Evolutionary conservation across 2,797 vertebrate genomes (phyloP), one percentile per base, ranked within the genome.

Genomic region (Anguilla marmorata): DNA sequence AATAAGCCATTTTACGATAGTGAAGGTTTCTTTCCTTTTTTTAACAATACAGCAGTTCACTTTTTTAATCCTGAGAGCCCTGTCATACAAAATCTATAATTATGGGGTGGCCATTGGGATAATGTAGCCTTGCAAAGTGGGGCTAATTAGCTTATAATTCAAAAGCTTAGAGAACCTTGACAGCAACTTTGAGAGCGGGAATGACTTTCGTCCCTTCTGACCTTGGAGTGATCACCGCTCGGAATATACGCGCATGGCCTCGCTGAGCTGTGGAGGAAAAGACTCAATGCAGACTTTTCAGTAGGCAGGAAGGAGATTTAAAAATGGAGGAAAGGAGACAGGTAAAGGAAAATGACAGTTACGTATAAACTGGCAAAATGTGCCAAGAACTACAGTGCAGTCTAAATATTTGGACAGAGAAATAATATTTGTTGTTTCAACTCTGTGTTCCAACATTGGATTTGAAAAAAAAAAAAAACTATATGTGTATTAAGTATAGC

Each of bases 51-150:
- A 19, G 7, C 41, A 45, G 41, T 9, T 7, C 45, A 24, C 69
- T 76, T 80, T 50, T 48, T 19, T 82, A 50, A 82, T 82, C 79
- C 21, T 82, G 79, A 82, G 45, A 82, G 79, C 6, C 45, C 19
- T 50, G 79, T 82, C 79, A 82, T 50, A 82, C 37, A n/a, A 27
- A 48, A 50, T 45, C 19, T 48, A 50, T 50, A 82, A 48, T 24
- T 82, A 82, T 50, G 9, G 79, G 9, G 24, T 48, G 19, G 50
- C 45, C 79, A 50, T 82, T 82, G 79, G 50, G 79, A 82, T 82
- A 50, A 24, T 21, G 21, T 50, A 50, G 19, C 12, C 41, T n/a
- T 82, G 45, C 41, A 50, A 82, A 82, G 79, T 82, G 79, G 79
- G 79, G 79, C 45, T 50, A 82, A 82, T 50, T 82, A n/a, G 21